These are phyloP conservation scores for Macquaria australasica DNA, from an alignment of 2,113 vertebrate species.

Conservation along the genomic window DNA sequence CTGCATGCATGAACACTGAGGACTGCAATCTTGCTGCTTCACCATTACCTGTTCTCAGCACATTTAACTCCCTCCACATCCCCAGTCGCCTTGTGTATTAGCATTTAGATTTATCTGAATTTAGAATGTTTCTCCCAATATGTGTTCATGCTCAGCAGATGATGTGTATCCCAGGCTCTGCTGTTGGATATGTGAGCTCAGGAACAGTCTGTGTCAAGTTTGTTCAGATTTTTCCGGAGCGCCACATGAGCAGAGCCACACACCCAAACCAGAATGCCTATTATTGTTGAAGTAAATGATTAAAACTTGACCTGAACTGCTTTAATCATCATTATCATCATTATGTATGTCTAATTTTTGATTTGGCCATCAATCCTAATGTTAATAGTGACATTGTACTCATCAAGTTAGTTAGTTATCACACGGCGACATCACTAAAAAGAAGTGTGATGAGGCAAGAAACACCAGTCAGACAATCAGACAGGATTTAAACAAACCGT, in stretches of 20 bases:
- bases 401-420: neutral
- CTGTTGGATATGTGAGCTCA: neutral
- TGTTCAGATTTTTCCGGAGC: neutral
- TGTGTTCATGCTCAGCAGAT: slow-evolving; percentile 15
- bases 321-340: neutral
- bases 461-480: too few relatives aligned
- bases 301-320: neutral
- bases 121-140: slow-evolving; percentile 17
- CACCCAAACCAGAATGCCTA: neutral
- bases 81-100: slow-evolving; percentile 26
- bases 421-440: neutral
- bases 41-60: neutral
- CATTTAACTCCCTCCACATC: slow-evolving; percentile 7
- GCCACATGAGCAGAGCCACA: neutral
- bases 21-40: slow-evolving; percentile 4
- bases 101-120: slow-evolving; percentile 48
- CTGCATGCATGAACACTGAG: slow-evolving; percentile 14
- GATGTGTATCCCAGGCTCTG: slow-evolving; percentile 13
- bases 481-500: too few relatives aligned
- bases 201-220: neutral
- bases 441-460: neutral
- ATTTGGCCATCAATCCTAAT: neutral
- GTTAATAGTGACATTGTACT: neutral
- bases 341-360: neutral
- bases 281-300: neutral